phyloP scores from a whole-genome alignment of 92 coral and sea anemone genomes.

The Isaurus tuberculatus region DNA sequence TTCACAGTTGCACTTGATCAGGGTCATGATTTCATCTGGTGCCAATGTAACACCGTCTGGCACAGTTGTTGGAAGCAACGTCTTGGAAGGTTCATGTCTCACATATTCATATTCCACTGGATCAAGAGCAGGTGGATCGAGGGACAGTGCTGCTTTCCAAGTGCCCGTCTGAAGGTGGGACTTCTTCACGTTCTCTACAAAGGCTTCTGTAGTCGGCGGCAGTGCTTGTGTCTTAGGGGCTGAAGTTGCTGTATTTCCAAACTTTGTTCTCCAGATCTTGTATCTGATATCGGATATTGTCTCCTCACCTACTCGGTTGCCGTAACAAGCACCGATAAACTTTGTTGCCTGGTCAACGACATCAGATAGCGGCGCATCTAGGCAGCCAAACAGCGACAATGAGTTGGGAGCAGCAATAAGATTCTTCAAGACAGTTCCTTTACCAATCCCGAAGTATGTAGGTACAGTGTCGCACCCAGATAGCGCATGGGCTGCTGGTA shows the following conservation, averaged over 20 bases:
- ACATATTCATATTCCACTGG: conserved; percentile 66
- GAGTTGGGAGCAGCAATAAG: conserved; percentile 63
- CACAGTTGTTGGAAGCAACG: conserved; percentile 58
- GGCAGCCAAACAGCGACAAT: neutral
- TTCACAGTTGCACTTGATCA: conserved; percentile 63
- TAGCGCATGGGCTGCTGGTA: conserved; percentile 65
- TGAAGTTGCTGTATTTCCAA: conserved; percentile 46
- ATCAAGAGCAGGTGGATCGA: conserved; percentile 65
- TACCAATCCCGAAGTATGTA: conserved; percentile 69
- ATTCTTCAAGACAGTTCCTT: conserved; percentile 64
- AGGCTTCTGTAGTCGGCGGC: conserved; percentile 70
- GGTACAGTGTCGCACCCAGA: conserved; percentile 78
- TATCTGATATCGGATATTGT: conserved; percentile 51
- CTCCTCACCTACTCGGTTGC: conserved; percentile 41
- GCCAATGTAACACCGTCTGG: conserved; percentile 59
- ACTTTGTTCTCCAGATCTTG: conserved; percentile 59
- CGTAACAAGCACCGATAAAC: neutral
- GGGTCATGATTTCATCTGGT: conserved; percentile 58
- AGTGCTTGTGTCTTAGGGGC: conserved; percentile 61
- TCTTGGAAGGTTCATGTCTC: conserved; percentile 59
- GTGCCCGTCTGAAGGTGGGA: conserved; percentile 67
- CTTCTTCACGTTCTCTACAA: conserved; percentile 68
- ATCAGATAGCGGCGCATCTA: neutral
- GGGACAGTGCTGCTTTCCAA: conserved; percentile 67
- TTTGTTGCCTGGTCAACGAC: neutral